Base-by-base conservation (phyloP, 2,113 vertebrate genomes). In the Dromiciops gliroides region DNA sequence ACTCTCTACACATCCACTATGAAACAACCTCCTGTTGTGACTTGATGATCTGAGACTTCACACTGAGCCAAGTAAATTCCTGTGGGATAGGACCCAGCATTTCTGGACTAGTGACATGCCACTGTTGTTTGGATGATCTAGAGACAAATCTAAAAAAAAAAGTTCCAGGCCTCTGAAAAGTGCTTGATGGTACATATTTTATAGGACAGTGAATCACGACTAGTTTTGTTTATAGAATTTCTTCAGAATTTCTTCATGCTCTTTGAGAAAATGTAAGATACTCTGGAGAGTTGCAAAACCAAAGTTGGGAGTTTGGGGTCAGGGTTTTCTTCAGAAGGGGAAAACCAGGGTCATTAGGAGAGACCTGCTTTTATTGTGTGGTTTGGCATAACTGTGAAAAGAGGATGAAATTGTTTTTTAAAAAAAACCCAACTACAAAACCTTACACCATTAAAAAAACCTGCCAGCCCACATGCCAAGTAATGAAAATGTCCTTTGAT, bases 221-320 rank as follows among this genome's bases (percentile, higher is more conserved):
- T 4, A 47, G 7, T 95, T 96, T 75, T 95, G 95, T 95, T 97
- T 95, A 91, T 93, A 47, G 51, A 91, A 75, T 92, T 89, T 7
- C 75, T 92, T 93, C 92, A 96, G 75, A 51, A 51, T 92, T 50
- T 92, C 67, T 94, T 60, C 90, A 1, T 19, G 83, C 26, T 47
- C n/a, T 92, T 90, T 44, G 67, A 83, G 67, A 83, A 83, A 83
- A 22, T 44, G 94, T 67, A 91, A 90, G 95, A 93, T 48, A 90
- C 50, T 48, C 56, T 91, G 51, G 31, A 50, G 23, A 92, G 28
- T 94, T 92, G 50, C 89, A 88, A 95, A 94, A 94, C 89, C 91
- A 37, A 93, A 48, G 10, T 88, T 93, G 90, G 90, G 75, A 94
- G 19, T 94, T 48, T 26, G 8, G 67, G 24, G 51, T 48, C 8